Percentiles rank a stretch among this genome's conserved stretches.
Evolutionary conservation across 2,113 vertebrate genomes (phyloP).

Genomic region (Percopsis transmontana): DNA sequence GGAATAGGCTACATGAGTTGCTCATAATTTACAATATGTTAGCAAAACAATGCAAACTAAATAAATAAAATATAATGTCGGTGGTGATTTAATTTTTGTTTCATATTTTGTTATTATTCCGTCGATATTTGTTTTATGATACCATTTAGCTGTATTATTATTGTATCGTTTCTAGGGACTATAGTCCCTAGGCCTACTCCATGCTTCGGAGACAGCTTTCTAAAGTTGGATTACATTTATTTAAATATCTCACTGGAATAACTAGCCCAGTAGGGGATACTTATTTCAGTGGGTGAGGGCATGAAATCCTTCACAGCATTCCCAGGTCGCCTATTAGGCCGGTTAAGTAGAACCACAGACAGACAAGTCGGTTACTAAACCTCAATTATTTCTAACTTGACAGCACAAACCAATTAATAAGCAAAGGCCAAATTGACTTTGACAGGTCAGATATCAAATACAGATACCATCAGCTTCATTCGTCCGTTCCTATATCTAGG

Average conservation of each 20-base stretch:
- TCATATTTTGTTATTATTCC: too few relatives aligned
- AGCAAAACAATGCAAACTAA: not conserved
- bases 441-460: conserved; percentile 59
- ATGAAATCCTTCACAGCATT: conserved; percentile 52
- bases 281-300: conserved; percentile 49
- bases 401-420: conserved; percentile 76
- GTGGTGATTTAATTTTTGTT: not conserved
- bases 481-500: not conserved
- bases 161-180: conserved; percentile 26
- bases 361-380: conserved; percentile 74
- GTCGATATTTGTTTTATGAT: too few relatives aligned
- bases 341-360: conserved; percentile 74
- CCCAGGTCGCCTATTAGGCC: conserved; percentile 72
- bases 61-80: not conserved
- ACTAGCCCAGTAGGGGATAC: conserved; percentile 64
- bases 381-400: conserved; percentile 78
- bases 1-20: too few relatives aligned
- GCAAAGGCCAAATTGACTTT: conserved; percentile 54
- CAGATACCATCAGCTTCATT: conserved; percentile 12
- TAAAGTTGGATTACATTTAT: conserved; percentile 61
- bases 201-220: conserved; percentile 60
- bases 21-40: too few relatives aligned
- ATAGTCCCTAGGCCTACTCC: too few relatives aligned
- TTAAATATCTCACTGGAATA: conserved; percentile 68
- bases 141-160: not conserved